Percentiles rank a stretch among this genome's conserved stretches.
Conservation (phyloP, 2,113 vertebrate species). For the Nothobranchius kuhntae region DNA sequence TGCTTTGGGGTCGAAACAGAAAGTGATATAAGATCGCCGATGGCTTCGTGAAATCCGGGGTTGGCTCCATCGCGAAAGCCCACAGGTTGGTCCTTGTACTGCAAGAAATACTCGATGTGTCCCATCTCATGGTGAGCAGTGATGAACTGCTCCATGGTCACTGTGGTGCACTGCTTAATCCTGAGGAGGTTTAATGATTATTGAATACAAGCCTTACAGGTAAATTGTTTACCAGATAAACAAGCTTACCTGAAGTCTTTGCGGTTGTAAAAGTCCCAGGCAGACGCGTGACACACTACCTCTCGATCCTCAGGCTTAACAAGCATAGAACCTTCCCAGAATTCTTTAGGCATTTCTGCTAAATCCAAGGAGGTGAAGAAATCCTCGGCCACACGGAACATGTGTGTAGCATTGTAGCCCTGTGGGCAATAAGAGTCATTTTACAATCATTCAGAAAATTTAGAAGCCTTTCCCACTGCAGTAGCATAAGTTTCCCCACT, state of each 20-base stretch:
- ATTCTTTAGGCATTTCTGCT: slow-evolving; percentile 86
- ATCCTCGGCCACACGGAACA: slow-evolving; percentile 89
- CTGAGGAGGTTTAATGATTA: slow-evolving; percentile 58
- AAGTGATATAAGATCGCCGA: slow-evolving; percentile 90
- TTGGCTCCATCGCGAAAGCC: slow-evolving; percentile 90
- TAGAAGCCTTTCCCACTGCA: not conserved
- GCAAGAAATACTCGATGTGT: no score
- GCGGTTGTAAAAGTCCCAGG: slow-evolving; percentile 98
- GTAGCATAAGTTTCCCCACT: not conserved
- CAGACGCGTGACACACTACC: slow-evolving; percentile 95
- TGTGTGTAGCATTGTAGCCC: slow-evolving; percentile 87
- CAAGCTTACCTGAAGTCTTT: slow-evolving; percentile 91
- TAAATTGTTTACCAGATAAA: not conserved
- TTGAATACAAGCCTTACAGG: not conserved
- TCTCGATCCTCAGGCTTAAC: slow-evolving; percentile 89
- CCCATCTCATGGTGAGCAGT: slow-evolving; percentile 98
- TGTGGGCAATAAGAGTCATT: slow-evolving; percentile 54
- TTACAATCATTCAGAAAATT: not conserved
- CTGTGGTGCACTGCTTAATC: slow-evolving; percentile 94
- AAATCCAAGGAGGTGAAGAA: slow-evolving; percentile 92
- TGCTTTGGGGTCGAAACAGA: slow-evolving; percentile 93
- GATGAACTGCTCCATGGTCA: slow-evolving; percentile 95
- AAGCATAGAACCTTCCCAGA: slow-evolving; percentile 92
- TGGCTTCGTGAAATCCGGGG: slow-evolving; percentile 94
- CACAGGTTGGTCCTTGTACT: no score